These are phyloP conservation scores for Arizona elegans DNA, from an alignment of 2,113 vertebrate genomes.

Conservation along the genomic window DNA sequence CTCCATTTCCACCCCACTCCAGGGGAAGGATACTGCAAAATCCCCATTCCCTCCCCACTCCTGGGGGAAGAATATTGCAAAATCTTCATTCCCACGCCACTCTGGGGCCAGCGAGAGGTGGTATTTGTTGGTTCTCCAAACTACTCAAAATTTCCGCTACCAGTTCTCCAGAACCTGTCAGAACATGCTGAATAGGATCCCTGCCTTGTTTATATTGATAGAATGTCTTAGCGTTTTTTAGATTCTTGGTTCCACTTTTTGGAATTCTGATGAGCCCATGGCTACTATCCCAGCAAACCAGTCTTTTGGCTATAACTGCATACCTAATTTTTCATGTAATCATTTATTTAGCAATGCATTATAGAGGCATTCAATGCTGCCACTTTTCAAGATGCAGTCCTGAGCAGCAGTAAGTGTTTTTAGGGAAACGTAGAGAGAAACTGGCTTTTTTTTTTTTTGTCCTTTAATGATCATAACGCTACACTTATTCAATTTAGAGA, in stretches of 20 bases:
- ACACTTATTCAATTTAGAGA: constrained; percentile 59
- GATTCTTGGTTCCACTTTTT: not conserved
- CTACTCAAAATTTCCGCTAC: too few species aligned
- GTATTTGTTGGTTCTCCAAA: too few species aligned
- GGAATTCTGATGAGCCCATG: not conserved
- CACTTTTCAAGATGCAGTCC: not conserved
- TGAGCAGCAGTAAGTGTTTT: not conserved
- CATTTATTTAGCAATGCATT: not conserved
- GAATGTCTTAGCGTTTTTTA: not conserved
- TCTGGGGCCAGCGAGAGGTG: too few species aligned
- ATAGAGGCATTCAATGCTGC: too few species aligned
- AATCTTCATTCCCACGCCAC: too few species aligned
- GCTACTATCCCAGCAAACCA: not conserved
- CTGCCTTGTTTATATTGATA: not conserved
- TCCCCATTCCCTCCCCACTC: too few species aligned
- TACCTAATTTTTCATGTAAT: not conserved
- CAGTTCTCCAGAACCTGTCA: too few species aligned
- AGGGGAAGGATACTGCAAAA: too few species aligned
- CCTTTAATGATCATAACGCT: not conserved
- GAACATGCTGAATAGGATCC: too few species aligned
- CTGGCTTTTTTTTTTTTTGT: not conserved
- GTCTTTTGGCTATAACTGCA: not conserved
- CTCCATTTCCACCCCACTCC: too few species aligned
- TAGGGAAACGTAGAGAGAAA: not conserved
- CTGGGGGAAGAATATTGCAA: too few species aligned